Evolutionary conservation across 1,140 invertebrate species (phyloP).

Genomic region (Cyrtorhinus lividipennis): DNA sequence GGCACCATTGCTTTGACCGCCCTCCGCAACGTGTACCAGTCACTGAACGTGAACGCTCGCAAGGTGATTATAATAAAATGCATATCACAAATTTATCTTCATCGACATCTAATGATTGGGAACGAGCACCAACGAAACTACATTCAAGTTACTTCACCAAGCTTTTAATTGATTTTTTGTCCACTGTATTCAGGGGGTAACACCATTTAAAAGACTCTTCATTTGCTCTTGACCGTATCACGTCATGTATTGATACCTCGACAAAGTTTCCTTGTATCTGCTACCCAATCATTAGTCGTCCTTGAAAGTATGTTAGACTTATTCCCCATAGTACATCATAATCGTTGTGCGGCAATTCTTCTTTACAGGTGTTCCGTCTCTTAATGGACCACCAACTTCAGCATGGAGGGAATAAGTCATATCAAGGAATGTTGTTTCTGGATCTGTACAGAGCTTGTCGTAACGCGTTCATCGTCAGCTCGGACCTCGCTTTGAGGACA

Average conservation of each 20-base stretch:
- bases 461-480: conserved; percentile 77
- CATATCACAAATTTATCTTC: conserved; percentile 53
- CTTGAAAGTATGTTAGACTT: no score
- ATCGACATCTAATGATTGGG: conserved; percentile 56
- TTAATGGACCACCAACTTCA: not conserved
- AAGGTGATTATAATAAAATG: conserved; percentile 41
- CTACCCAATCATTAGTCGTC: no score
- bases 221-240: no score
- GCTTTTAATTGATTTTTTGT: no score
- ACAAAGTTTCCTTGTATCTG: no score
- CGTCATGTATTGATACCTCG: no score
- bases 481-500: conserved; percentile 68
- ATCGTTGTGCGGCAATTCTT: no score
- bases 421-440: conserved; percentile 65
- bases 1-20: conserved; percentile 69
- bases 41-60: conserved; percentile 73
- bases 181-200: no score
- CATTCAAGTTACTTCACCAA: conserved; percentile 14
- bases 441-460: conserved; percentile 68
- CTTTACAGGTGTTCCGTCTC: not conserved
- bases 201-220: no score
- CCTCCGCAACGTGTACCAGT: conserved; percentile 71
- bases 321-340: no score
- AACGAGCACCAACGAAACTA: conserved; percentile 54
- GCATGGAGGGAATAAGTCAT: conserved; percentile 24